Base-by-base conservation (phyloP, 2,797 vertebrate species). In the Danio albolineatus region DNA sequence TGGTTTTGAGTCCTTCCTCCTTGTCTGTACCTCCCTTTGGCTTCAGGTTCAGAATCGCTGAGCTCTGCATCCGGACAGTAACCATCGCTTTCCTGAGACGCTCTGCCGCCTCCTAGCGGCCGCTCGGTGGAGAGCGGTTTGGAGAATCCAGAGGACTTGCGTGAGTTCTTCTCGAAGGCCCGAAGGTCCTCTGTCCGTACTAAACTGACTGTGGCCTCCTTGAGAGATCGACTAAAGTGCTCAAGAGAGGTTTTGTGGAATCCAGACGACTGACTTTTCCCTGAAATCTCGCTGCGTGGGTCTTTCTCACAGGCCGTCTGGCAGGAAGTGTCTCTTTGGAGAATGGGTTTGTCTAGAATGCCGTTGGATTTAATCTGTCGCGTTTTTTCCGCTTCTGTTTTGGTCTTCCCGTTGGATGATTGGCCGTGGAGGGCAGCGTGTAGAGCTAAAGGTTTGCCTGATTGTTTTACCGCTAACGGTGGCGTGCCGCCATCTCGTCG, bases 51-150 rank as follows among this genome's bases (percentile, higher is more conserved):
- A 0, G 98, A 98, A 92, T 99, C 98, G 85, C 98, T 99, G 62
- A 96, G 94, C 88, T 99, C 98, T 78, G 97, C 88, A 88, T 99
- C 98, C 0, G 98, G 98, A 84, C 96, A 98, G 91, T 99, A 99
- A 1, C 98, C 98, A 4, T 99, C 98, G 0, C 95, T 98, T 89
- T 99, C 98, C 86, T 97, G 97, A 89, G 95, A 96, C 0, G 94
- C 88, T 72, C 90, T 90, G 10, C 83, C 85, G 77, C 90, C 89
- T 82, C 91, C 93, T 14, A 87, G 85, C 17, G 91, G 89, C 69
- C 91, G 90, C 59, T 95, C 95, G 0, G 93, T 8, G 10, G 36
- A 86, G 0, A 89, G 66, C 5, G 95, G 93, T 84, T 95, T 97
- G 76, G 89, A 88, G 95, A 96, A 97, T 49, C 91, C 76, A 0